phyloP scores from a whole-genome alignment of 2,888 invertebrate species.

The Tachina grossa region DNA sequence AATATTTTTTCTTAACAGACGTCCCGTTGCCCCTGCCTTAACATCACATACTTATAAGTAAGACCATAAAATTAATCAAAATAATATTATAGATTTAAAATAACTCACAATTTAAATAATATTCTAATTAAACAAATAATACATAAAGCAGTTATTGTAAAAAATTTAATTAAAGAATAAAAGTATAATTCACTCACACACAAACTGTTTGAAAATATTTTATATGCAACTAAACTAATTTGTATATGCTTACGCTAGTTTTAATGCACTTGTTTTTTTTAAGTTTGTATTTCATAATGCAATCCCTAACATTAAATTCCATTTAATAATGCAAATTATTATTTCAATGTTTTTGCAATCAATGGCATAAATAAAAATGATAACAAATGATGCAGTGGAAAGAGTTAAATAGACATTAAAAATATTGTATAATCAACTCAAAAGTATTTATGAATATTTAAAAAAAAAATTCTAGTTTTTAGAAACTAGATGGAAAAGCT shows the following conservation, averaged over 20 bases:
- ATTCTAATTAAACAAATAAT: no score
- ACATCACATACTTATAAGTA: no score
- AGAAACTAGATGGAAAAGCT: constrained; percentile 30
- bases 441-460: constrained; percentile 59
- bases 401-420: neutral
- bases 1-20: no score
- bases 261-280: neutral
- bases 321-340: constrained; percentile 46
- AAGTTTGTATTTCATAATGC: neutral
- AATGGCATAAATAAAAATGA: constrained; percentile 6
- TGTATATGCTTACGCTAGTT: neutral
- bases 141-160: no score
- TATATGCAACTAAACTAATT: no score
- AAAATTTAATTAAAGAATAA: no score
- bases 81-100: no score
- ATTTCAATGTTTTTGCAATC: constrained; percentile 20
- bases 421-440: constrained; percentile 46
- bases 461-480: constrained; percentile 55
- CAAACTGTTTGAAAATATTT: neutral
- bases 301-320: constrained; percentile 37
- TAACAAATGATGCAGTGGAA: neutral
- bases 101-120: no score
- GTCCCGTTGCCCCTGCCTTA: no score
- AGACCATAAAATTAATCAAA: no score
- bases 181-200: no score